These are phyloP conservation scores for Hiodon tergisus DNA, from an alignment of 2,113 vertebrate genomes.

Conservation along the genomic window DNA sequence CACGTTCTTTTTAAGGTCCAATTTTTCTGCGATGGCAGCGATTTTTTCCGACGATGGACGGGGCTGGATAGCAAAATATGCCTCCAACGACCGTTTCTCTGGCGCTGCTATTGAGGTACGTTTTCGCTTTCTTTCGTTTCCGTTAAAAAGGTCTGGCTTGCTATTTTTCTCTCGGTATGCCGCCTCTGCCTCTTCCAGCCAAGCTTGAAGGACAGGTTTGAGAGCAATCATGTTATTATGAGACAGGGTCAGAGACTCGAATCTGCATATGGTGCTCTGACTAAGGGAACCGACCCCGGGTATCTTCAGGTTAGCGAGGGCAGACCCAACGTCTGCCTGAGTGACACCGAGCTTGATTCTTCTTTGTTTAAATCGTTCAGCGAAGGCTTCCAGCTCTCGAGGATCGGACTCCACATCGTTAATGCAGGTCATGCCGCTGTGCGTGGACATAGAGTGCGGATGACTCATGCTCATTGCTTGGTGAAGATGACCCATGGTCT, in stretches of 20 bases:
- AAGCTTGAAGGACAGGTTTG: constrained; percentile 84
- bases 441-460: constrained; percentile 70
- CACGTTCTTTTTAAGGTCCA: constrained; percentile 92
- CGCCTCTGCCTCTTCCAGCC: constrained; percentile 87
- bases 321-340: constrained; percentile 84
- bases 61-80: constrained; percentile 87
- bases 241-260: constrained; percentile 88
- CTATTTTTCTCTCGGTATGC: constrained; percentile 74
- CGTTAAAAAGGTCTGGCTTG: constrained; percentile 77
- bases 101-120: constrained; percentile 89
- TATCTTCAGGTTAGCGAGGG: constrained; percentile 84
- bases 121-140: constrained; percentile 77
- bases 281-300: constrained; percentile 88
- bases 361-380: constrained; percentile 85
- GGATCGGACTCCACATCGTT: constrained; percentile 85
- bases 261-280: constrained; percentile 94
- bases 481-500: constrained; percentile 78
- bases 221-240: constrained; percentile 95
- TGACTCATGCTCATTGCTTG: constrained; percentile 81
- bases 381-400: constrained; percentile 87
- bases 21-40: constrained; percentile 84
- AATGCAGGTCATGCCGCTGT: constrained; percentile 73
- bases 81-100: constrained; percentile 87
- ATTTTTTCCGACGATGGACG: constrained; percentile 89
- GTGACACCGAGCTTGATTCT: constrained; percentile 87